A percentile compares a stretch with the other conserved stretches of the same genome.
Evolutionary conservation across 1,140 invertebrate genomes (phyloP).

Genomic region (Pachypeltis micranthus): DNA sequence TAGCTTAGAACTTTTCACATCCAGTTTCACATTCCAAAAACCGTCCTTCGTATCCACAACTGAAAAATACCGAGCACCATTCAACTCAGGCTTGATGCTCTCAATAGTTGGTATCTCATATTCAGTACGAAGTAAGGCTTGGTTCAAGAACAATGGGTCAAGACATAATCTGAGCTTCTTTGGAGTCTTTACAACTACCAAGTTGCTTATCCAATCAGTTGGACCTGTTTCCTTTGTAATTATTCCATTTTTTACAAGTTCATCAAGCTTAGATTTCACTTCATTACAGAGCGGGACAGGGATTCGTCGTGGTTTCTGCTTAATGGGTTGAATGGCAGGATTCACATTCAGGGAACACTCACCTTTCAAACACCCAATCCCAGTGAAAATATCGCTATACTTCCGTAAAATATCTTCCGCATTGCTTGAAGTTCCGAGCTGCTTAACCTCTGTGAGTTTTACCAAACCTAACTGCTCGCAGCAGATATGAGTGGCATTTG

Average conservation of each 20-base stretch:
- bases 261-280: constrained; percentile 22
- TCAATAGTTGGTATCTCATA: constrained; percentile 8
- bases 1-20: constrained; percentile 10
- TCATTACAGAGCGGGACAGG: constrained; percentile 21
- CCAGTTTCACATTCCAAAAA: constrained; percentile 21
- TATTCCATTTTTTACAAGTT: constrained; percentile 23
- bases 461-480: not conserved
- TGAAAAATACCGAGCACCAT: constrained; percentile 15
- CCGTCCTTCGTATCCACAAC: constrained; percentile 23
- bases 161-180: constrained; percentile 3
- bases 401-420: not conserved
- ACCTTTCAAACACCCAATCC: constrained; percentile 7
- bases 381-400: constrained; percentile 9
- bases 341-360: not conserved
- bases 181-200: constrained; percentile 2
- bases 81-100: constrained; percentile 16
- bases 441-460: no score
- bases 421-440: no score
- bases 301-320: constrained; percentile 23
- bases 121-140: not conserved
- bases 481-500: no score
- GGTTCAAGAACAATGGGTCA: constrained; percentile 27
- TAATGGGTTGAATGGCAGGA: constrained; percentile 10
- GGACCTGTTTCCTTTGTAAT: constrained; percentile 26
- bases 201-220: constrained; percentile 25